Evolutionary conservation across 1,140 invertebrate species (phyloP), one percentile per base, ranked within the genome.

Genomic region (Elysia chlorotica): DNA sequence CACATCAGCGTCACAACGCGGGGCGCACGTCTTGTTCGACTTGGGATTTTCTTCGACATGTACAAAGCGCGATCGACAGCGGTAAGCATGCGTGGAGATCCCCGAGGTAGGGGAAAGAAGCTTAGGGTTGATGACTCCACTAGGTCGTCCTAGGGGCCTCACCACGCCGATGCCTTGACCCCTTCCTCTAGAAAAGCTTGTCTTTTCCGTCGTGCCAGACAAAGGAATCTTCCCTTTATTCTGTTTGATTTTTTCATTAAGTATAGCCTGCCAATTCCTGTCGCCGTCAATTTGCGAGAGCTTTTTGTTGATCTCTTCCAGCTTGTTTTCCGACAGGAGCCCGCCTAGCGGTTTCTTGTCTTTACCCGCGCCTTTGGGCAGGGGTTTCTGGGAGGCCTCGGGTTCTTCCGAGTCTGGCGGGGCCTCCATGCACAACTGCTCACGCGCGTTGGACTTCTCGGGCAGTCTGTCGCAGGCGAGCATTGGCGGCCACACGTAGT

Each of bases 401-500:
- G 74, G 82, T 76, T 86, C 83, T 4, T 82, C 81, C 0, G 83
- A 82, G 23, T 79, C 77, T 33, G 78, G 82, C 19, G 86, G 86
- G 74, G 85, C 83, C 48, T 97, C 94, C 94, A 98, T 98, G 83
- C 96, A 98, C 92, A 98, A 94, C 81, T 94, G 91, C 75, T 94
- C 76, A 23, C 77, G 77, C 1, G 79, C 79, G 65, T 85, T 83
- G 61, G 79, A 82, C 36, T 82, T 82, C 65, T 86, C 82, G 0
- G 87, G 86, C 17, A 88, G 80, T 53, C 86, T 85, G 2, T 78
- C 79, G 74, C 88, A 88, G 62, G 87, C 80, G 28, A 88, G 73
- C 61, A 84, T 79, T 14, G 73, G 73, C 19, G 88, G 88, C 88
- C 88, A 88, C 19, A 77, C 66, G 71, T 88, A 87, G 71, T 82